Percentiles rank a stretch among this genome's conserved stretches.
phyloP scores from a whole-genome alignment of 2,888 invertebrate species.

The Scrobipalpa atriplicella region DNA sequence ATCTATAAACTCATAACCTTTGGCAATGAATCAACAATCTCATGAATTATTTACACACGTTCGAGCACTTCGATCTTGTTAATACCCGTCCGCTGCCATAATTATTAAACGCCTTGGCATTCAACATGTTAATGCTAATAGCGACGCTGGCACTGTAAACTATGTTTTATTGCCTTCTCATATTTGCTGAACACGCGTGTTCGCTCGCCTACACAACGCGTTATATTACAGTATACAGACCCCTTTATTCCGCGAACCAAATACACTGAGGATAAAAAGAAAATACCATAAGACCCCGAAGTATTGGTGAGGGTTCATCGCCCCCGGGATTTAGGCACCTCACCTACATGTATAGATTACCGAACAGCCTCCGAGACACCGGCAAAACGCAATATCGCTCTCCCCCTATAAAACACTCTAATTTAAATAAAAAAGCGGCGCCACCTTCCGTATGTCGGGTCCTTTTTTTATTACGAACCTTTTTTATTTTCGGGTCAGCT shows the following conservation, averaged over 20 bases:
- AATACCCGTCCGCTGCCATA: slow-evolving; percentile 49
- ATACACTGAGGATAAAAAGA: slow-evolving; percentile 53
- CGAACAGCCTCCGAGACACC: slow-evolving; percentile 72
- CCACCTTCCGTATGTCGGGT: slow-evolving; percentile 83
- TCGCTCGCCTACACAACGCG: slow-evolving; percentile 40
- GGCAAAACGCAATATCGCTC: slow-evolving; percentile 81
- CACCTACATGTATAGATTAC: slow-evolving; percentile 66
- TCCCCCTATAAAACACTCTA: slow-evolving; percentile 82
- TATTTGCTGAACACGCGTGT: slow-evolving; percentile 34
- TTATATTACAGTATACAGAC: slow-evolving; percentile 37
- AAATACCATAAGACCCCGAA: slow-evolving; percentile 58
- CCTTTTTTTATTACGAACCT: slow-evolving; percentile 81
- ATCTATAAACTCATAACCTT: slow-evolving; percentile 42
- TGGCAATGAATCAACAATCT: slow-evolving; percentile 67
- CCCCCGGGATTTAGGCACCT: slow-evolving; percentile 55
- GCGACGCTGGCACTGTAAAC: slow-evolving; percentile 27
- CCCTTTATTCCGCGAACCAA: slow-evolving; percentile 47
- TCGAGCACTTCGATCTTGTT: slow-evolving; percentile 47
- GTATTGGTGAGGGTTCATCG: slow-evolving; percentile 65
- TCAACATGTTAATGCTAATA: slow-evolving; percentile 32
- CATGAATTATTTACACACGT: slow-evolving; percentile 61
- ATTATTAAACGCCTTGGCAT: slow-evolving; percentile 32
- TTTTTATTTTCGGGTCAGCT: slow-evolving; percentile 83
- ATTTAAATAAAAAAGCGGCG: slow-evolving; percentile 83
- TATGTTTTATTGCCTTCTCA: slow-evolving; percentile 36